Evolutionary conservation across 2,113 vertebrate genomes (phyloP), one percentile per base, ranked within the genome.

Genomic region (Xyliphius kryptos): DNA sequence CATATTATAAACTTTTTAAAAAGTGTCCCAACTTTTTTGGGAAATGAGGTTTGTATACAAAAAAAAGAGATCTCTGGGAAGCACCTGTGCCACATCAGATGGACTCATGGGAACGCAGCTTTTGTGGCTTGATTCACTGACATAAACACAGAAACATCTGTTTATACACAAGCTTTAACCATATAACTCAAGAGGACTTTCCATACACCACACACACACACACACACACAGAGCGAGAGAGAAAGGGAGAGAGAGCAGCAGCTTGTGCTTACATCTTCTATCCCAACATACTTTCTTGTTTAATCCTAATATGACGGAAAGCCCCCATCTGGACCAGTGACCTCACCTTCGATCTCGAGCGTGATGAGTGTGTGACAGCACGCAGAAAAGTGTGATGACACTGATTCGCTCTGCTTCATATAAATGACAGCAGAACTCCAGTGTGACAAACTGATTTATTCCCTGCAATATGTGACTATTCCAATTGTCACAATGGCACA

Each of bases 311-410:
- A 65, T 22, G 10, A 63, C n/a, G 32, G 61, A 61, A 66, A 47
- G 49, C 64, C 63, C n/a, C 59, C 44, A 26, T 55, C 61, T 49
- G 64, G 57, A 38, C 21, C 14, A 1, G 38, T 74, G 63, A 67
- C 68, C 67, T 74, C 72, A 67, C 40, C 10, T n/a, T 68, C 72
- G 55, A 50, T 66, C 57, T 43, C 16, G 1, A 19, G 21, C 21
- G 58, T 17, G 63, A 53, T 32, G 19, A 9, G 40, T 21, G n/a
- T n/a, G 16, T 52, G 62, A 61, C 57, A 69, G 50, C 52, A 48
- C 19, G 59, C 38, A 43, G 62, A n/a, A 69, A n/a, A 63, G 56
- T 56, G 38, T 16, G 63, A 63, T 66, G 63, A 54, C 20, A 65
- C 61, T 19, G 61, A 72, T 68, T 65, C 5, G 55, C 38, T 49